Base-by-base conservation (phyloP, 2,888 invertebrate species). In the Chrysolina oricalcia region DNA sequence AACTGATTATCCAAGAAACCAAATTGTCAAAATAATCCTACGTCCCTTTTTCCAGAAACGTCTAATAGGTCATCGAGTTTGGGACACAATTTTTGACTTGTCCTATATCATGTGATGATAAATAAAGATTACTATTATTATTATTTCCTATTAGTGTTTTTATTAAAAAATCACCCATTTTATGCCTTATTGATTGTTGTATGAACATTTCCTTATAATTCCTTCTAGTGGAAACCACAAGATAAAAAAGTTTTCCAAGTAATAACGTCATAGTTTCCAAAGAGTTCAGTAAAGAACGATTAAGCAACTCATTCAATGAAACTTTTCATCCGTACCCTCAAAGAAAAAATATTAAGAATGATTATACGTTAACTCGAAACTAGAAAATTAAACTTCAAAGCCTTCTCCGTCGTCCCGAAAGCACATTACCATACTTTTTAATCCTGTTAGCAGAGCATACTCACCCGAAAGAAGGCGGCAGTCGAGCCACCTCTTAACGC, bases 401-500 rank as follows among this genome's bases (percentile, higher is more conserved):
- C 35, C 35, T 35, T 59, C 11, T 9, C n/a, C 35, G 9, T 15
- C 27, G 27, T 10, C 21, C 59, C 2, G 35, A 59, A 15, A 8
- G n/a, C 35, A 13, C 59, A 59, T 59, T 59, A 59, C 4, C 35
- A 59, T n/a, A 35, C 27, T 35, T 59, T 59, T 27, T 35, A 35
- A 53, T 21, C 13, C 53, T 13, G 21, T 53, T 13, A 53, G 13
- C 53, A 10, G 19, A 13, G 19, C 9, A 9, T 67, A 84, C 89
- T 89, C 89, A 98, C 98, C 91, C 96, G 92, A 87, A 99, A 99
- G 89, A 99, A 99, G 11, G 95, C 94, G 59, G 95, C 95, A 0
- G 99, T 99, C 0, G 98, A 97, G 67, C 99, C 99, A 56, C 96
- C 96, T 78, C 92, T 91, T n/a, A 98, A 89, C 8, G 97, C 96